Evolutionary conservation across 1,140 invertebrate genomes (phyloP).

Genomic region (Drosophila orena): DNA sequence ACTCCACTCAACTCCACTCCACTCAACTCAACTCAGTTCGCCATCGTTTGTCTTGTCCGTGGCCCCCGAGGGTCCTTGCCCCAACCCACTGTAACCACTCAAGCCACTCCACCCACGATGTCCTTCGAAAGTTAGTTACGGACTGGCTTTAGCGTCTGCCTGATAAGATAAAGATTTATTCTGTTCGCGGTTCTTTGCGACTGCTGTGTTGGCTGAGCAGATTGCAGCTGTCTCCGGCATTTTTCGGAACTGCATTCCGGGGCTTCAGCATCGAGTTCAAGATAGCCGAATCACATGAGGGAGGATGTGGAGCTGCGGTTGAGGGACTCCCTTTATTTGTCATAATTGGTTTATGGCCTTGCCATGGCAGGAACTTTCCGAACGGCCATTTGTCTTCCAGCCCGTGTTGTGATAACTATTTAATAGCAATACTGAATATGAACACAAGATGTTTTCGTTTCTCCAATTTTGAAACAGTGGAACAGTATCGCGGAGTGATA

Average conservation of each 20-base stretch:
- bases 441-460: too few relatives aligned
- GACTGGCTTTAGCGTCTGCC: slow-evolving; percentile 53
- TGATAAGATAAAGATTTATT: slow-evolving; percentile 73
- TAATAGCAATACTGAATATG: not conserved
- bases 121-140: slow-evolving; percentile 57
- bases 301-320: slow-evolving; percentile 5
- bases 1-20: slow-evolving; percentile 44
- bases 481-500: too few relatives aligned
- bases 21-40: slow-evolving; percentile 55
- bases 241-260: slow-evolving; percentile 23
- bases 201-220: slow-evolving; percentile 26
- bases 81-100: not conserved
- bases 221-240: slow-evolving; percentile 53
- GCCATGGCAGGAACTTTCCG: not conserved
- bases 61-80: not conserved
- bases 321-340: slow-evolving; percentile 14
- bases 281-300: slow-evolving; percentile 19
- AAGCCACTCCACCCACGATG: not conserved
- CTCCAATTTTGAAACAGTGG: too few relatives aligned
- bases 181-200: slow-evolving; percentile 47
- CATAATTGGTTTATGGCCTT: slow-evolving; percentile 13
- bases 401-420: not conserved
- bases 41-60: slow-evolving; percentile 62
- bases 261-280: slow-evolving; percentile 27
- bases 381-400: not conserved